Base-by-base conservation (phyloP, 2,888 invertebrate genomes). In the Drosophila pegasa region DNA sequence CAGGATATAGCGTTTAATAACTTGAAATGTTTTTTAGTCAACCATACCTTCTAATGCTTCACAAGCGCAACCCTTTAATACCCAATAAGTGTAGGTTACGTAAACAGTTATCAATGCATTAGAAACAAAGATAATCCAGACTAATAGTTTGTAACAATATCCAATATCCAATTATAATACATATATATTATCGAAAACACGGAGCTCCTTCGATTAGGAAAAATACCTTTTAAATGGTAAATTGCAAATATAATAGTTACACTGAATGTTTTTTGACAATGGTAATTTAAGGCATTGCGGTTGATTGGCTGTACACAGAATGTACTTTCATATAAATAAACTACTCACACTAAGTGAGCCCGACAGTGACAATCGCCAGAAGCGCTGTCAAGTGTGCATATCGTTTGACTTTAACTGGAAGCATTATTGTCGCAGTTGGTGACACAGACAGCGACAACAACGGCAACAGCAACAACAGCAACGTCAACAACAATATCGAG, bases 401-500 rank as follows among this genome's bases (percentile, higher is more conserved):
- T 58, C 61, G 27, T 47, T 78, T 63, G 66, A 29, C 60, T 58
- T 68, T 66, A 61, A 84, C 87, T 85, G 73, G 83, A 75, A 73
- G 38, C 55, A 68, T 71, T 82, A 67, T 82, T 60, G 62, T 68
- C 78, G 63, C 76, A 78, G 81, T 85, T 85, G 85, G 78, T 74
- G 76, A 71, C 71, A 50, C 61, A 48, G 56, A 47, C 55, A 66
- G 54, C 31, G 9, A 35, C 41, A 47, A 33, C 60, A 33, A 31
- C n/a, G n/a, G n/a, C 20, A 50, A 63, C 61, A 54, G 40, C n/a
- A 43, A 2, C 38, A 41, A 25, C 52, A 70, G 25, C 27, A 37
- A 33, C 38, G 54, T 12, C 40, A 37, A 47, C 14, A 27, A 35
- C 16, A 33, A 12, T n/a, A 52, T 18, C 16, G 22, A 51, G 57